Evolutionary conservation across 35 echinoderm and acorn worm species (phyloP).

Genomic region (Lytechinus variegatus): DNA sequence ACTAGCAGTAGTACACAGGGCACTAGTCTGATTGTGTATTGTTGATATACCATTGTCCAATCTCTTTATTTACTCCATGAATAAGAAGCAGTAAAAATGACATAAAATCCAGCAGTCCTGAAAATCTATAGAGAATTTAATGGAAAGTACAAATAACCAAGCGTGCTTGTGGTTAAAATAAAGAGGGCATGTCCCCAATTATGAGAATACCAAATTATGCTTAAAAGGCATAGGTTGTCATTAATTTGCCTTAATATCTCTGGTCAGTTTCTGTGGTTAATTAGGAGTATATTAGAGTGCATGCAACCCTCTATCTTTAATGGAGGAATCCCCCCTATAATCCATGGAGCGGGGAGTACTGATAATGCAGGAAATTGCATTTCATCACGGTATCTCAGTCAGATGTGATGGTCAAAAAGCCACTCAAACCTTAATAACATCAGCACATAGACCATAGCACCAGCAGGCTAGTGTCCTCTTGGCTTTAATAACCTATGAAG

Average conservation of each 20-base stretch:
- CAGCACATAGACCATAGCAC: not conserved
- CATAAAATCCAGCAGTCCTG: not conserved
- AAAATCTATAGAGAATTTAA: not conserved
- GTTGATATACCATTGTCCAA: not conserved
- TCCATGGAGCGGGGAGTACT: not conserved
- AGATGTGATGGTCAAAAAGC: not conserved
- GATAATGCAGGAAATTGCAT: slow-evolving; percentile 49
- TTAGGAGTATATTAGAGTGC: slow-evolving; percentile 34
- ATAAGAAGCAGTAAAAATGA: not conserved
- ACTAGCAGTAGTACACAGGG: not conserved
- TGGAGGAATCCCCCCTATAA: slow-evolving; percentile 23
- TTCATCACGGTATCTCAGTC: not conserved
- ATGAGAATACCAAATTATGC: not conserved
- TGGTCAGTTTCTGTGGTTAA: slow-evolving; percentile 13
- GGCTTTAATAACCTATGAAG: not conserved
- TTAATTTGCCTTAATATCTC: not conserved
- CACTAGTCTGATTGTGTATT: not conserved
- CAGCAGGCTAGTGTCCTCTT: not conserved
- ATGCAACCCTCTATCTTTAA: slow-evolving; percentile 3
- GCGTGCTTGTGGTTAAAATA: not conserved
- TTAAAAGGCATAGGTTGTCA: not conserved
- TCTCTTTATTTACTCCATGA: not conserved
- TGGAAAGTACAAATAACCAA: slow-evolving; percentile 19
- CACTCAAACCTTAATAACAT: not conserved
- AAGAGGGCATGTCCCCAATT: not conserved